phyloP scores from a whole-genome alignment of 2,113 vertebrate species.

The Brachyhypopomus occidentalis region DNA sequence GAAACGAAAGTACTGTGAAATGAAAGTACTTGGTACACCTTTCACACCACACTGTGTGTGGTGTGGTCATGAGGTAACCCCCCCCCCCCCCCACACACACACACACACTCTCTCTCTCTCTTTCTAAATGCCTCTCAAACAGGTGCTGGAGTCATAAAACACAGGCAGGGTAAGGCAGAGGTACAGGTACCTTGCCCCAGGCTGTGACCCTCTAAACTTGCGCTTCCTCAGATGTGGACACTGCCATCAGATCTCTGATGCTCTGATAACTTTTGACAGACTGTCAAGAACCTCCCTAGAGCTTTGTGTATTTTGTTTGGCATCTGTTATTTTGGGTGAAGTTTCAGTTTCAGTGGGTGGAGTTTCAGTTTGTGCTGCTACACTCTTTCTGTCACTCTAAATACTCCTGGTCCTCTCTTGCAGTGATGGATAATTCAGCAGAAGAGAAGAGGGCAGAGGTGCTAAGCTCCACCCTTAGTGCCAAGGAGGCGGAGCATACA shows the following conservation, averaged over 20 bases:
- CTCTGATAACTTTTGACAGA: background rate
- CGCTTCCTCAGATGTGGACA: background rate
- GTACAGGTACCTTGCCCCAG: constrained; percentile 2
- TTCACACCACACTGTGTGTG: too few relatives aligned
- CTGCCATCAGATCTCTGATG: background rate
- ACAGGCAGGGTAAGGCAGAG: constrained; percentile 1
- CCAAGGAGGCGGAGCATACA: constrained; percentile 22
- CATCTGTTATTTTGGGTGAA: too few relatives aligned
- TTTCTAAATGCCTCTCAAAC: constrained; percentile 17
- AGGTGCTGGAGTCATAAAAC: constrained; percentile 49
- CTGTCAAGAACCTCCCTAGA: too few relatives aligned
- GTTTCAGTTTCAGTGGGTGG: too few relatives aligned
- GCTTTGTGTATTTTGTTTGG: too few relatives aligned
- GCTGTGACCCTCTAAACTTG: background rate
- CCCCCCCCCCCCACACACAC: background rate
- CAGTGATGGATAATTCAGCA: constrained; percentile 57
- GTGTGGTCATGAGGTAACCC: constrained; percentile 4
- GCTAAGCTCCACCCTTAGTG: background rate
- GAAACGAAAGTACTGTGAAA: too few relatives aligned
- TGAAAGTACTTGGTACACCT: too few relatives aligned
- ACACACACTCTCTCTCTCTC: background rate
- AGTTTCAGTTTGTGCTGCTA: too few relatives aligned
- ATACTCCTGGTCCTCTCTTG: background rate
- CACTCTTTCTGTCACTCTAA: background rate
- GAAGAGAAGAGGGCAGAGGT: constrained; percentile 47